Evolutionary conservation across 1,140 invertebrate species (phyloP).

Genomic region (Oncopeltus fasciatus): DNA sequence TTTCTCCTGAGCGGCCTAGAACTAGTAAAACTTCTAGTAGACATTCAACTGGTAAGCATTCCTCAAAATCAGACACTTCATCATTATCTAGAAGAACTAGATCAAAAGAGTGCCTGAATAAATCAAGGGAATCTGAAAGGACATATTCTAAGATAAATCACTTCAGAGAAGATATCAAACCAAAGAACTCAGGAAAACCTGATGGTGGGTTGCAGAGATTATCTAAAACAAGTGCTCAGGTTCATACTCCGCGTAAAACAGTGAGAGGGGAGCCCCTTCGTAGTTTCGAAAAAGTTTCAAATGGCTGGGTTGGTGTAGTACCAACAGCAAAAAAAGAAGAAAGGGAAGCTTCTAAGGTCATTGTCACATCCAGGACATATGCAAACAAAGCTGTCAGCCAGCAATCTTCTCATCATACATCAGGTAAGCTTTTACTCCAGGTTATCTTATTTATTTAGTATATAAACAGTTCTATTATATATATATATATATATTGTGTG

Average conservation of each 20-base stretch:
- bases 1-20: background rate
- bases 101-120: background rate
- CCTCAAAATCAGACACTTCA: background rate
- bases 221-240: background rate
- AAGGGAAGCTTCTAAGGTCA: background rate
- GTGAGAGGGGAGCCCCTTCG: conserved; percentile 10
- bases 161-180: background rate
- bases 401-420: background rate
- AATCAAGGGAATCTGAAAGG: background rate
- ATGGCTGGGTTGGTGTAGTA: conserved; percentile 18
- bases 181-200: background rate
- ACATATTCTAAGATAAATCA: background rate
- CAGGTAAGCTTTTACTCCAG: background rate
- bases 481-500: too few relatives aligned
- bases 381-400: background rate
- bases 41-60: background rate
- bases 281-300: conserved; percentile 18
- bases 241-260: background rate
- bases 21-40: background rate
- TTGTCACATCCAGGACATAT: background rate
- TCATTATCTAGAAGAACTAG: background rate
- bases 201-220: background rate
- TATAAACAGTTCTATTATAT: too few relatives aligned
- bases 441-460: too few relatives aligned
- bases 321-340: conserved; percentile 1